A percentile compares a stretch with the other conserved stretches of the same genome.
Evolutionary conservation across 1,140 invertebrate species (phyloP).

Genomic region (Holcopasites calliopsidis): DNA sequence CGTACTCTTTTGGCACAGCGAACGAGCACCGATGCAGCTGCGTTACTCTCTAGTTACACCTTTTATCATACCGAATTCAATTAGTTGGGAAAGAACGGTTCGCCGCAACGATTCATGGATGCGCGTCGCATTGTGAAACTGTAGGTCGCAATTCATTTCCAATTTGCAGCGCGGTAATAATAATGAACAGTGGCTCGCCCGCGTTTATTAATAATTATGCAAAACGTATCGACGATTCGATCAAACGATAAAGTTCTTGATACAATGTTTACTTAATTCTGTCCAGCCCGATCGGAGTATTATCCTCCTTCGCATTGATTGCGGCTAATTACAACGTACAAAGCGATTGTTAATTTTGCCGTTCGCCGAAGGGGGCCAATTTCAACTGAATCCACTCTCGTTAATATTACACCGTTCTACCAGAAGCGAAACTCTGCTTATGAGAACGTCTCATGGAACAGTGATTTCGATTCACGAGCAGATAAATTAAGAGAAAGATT

Average conservation of each 20-base stretch:
- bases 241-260: conserved; percentile 10
- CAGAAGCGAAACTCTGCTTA: background rate
- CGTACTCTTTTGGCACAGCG: too few relatives aligned
- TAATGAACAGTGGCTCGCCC: background rate
- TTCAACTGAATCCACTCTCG: background rate
- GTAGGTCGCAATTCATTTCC: background rate
- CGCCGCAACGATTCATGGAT: background rate
- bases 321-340: conserved; percentile 18
- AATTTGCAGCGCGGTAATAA: background rate
- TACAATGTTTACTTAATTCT: conserved; percentile 15
- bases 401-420: background rate
- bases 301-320: background rate
- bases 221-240: background rate
- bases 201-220: conserved; percentile 22
- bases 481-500: too few relatives aligned
- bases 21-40: background rate
- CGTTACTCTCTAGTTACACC: too few relatives aligned
- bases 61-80: background rate
- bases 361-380: background rate
- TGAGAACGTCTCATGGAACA: background rate
- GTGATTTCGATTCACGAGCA: background rate
- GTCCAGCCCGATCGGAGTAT: background rate
- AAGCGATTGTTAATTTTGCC: background rate
- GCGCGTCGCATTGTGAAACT: background rate
- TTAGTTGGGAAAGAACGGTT: background rate